These are phyloP conservation scores for Mesocricetus auratus DNA, from an alignment of 2,113 vertebrate genomes.

Conservation along the genomic window DNA sequence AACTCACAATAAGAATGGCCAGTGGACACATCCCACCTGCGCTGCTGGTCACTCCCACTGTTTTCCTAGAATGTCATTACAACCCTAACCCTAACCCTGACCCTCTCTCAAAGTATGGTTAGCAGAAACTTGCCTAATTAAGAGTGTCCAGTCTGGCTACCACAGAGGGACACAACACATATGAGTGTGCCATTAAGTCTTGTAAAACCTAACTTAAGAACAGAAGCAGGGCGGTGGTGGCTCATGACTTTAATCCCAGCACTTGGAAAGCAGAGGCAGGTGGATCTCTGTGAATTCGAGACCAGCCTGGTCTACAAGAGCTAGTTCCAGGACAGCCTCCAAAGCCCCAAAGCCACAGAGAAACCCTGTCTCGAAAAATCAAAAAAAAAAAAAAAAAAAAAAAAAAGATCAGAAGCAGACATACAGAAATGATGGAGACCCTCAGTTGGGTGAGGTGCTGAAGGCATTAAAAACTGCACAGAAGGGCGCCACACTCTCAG, in stretches of 20 bases:
- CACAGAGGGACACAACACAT: not conserved
- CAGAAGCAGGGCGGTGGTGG: no score
- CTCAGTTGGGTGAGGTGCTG: not conserved
- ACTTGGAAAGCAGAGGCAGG: no score
- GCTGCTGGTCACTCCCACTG: not conserved
- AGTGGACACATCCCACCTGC: not conserved
- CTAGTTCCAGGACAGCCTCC: no score
- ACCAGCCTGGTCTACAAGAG: no score
- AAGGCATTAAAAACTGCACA: not conserved
- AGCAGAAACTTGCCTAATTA: not conserved
- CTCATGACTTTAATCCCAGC: no score
- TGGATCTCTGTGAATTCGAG: no score
- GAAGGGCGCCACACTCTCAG: not conserved
- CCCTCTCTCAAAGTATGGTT: not conserved
- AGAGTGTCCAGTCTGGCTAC: not conserved
- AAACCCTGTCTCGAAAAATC: no score
- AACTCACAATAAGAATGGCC: not conserved
- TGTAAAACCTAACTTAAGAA: not conserved
- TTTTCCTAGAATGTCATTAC: not conserved
- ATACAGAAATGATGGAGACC: constrained; percentile 18
- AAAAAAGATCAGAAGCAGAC: not conserved
- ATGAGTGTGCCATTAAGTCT: not conserved
- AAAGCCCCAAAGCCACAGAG: no score
- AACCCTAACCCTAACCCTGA: no score
- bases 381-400: no score